Evolutionary conservation across 1,140 invertebrate genomes (phyloP).

Genomic region (Adoxophyes honmai): DNA sequence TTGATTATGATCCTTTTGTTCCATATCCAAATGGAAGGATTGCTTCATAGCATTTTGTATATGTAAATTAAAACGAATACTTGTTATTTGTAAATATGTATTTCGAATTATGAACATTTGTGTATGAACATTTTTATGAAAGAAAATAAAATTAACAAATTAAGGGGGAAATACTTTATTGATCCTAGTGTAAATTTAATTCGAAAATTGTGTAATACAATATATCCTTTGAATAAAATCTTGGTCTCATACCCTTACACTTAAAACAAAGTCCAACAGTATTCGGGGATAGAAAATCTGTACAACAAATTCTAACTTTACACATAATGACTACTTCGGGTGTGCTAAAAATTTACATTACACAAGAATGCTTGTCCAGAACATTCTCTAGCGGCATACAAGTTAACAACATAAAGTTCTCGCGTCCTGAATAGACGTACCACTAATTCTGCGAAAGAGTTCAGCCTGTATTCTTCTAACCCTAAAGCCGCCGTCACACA

Average conservation of each 20-base stretch:
- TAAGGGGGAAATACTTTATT: slow-evolving; percentile 72
- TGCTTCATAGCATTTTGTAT: background rate
- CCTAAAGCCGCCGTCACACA: too few relatives aligned
- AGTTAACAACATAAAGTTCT: too few relatives aligned
- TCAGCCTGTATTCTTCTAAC: too few relatives aligned
- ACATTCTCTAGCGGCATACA: too few relatives aligned
- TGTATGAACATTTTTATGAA: background rate
- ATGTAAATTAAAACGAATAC: background rate
- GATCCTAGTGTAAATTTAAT: slow-evolving; percentile 73
- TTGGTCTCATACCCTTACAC: slow-evolving; percentile 65
- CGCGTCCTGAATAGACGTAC: too few relatives aligned
- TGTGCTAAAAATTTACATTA: slow-evolving; percentile 57
- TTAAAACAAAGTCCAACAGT: slow-evolving; percentile 64
- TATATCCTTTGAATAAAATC: slow-evolving; percentile 67
- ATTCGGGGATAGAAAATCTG: slow-evolving; percentile 53
- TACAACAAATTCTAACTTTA: slow-evolving; percentile 67
- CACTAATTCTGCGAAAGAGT: too few relatives aligned
- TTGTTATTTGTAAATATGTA: slow-evolving; percentile 9
- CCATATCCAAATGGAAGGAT: too few relatives aligned
- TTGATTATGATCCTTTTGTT: too few relatives aligned
- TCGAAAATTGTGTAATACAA: slow-evolving; percentile 74
- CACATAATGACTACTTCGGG: slow-evolving; percentile 40
- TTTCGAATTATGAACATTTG: slow-evolving; percentile 12
- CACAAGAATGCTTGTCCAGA: slow-evolving; percentile 8
- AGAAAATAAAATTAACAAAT: slow-evolving; percentile 24